Conservation (phyloP, 2,888 invertebrate genomes). For the Branchellion lobata region DNA sequence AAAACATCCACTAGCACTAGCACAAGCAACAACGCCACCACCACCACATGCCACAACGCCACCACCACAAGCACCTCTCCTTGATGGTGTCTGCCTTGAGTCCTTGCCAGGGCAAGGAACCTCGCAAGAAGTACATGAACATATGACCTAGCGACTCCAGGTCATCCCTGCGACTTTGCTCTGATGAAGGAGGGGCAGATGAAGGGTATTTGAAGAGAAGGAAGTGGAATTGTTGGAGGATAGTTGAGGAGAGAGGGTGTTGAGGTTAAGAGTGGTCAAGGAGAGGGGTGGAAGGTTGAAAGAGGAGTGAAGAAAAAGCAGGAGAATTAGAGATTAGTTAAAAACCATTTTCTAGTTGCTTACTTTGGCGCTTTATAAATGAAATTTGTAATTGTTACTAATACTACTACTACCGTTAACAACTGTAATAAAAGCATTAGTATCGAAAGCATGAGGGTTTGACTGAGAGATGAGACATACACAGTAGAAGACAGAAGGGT, state of each 20-base stretch:
- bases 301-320: conserved; percentile 6
- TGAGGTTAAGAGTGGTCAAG: not conserved
- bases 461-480: no score
- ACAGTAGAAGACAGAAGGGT: no score
- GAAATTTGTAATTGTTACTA: no score
- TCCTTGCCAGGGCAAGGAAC: conserved; percentile 99
- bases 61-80: conserved; percentile 68
- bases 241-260: not conserved
- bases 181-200: conserved; percentile 65
- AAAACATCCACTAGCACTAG: no score
- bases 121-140: conserved; percentile 99
- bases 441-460: no score
- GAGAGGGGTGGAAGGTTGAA: conserved; percentile 39
- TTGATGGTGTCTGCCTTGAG: conserved; percentile 98
- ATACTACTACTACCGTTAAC: no score
- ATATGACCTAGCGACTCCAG: conserved; percentile 99
- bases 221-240: no score
- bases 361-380: no score
- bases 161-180: conserved; percentile 98
- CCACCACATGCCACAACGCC: no score
- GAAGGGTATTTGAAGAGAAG: not conserved
- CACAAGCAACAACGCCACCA: no score
- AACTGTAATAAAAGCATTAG: no score
- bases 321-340: not conserved
- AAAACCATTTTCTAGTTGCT: no score